These are phyloP conservation scores for Sesia apiformis DNA, from an alignment of 2,888 invertebrate genomes.

Conservation along the genomic window DNA sequence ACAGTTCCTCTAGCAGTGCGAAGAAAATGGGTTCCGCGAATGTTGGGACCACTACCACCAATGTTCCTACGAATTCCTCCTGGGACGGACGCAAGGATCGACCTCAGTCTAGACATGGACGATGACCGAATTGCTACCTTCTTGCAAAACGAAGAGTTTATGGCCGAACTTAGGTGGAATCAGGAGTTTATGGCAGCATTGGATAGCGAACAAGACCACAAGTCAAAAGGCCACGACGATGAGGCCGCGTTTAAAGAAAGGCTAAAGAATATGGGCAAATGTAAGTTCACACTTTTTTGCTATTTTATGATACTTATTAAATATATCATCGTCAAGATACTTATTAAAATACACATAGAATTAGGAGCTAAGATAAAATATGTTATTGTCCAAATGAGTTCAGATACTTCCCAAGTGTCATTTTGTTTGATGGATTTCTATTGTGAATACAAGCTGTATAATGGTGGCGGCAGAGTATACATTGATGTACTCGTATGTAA, in stretches of 20 bases:
- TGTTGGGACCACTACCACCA: slow-evolving; percentile 84
- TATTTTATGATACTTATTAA: background rate
- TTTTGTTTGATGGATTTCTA: background rate
- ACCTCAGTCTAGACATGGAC: slow-evolving; percentile 78
- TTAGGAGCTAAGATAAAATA: no score
- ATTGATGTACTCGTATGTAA: no score
- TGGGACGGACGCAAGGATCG: slow-evolving; percentile 60
- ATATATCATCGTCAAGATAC: background rate
- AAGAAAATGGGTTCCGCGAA: slow-evolving; percentile 84
- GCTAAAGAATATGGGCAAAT: slow-evolving; percentile 87
- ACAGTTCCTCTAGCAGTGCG: slow-evolving; percentile 56
- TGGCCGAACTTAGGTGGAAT: slow-evolving; percentile 89
- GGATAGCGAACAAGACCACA: slow-evolving; percentile 80
- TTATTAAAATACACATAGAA: no score
- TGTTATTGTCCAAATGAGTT: no score
- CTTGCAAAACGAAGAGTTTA: slow-evolving; percentile 92
- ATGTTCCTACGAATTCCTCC: slow-evolving; percentile 82
- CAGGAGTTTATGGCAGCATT: slow-evolving; percentile 90
- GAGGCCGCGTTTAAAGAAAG: slow-evolving; percentile 86
- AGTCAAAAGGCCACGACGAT: slow-evolving; percentile 70
- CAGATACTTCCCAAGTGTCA: background rate
- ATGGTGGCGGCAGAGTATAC: background rate
- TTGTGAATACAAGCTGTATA: background rate
- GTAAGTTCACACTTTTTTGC: slow-evolving; percentile 44
- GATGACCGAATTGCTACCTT: slow-evolving; percentile 91